Evolutionary conservation across 2,113 vertebrate genomes (phyloP), one percentile per base, ranked within the genome.

Genomic region (Corydoras sp.): DNA sequence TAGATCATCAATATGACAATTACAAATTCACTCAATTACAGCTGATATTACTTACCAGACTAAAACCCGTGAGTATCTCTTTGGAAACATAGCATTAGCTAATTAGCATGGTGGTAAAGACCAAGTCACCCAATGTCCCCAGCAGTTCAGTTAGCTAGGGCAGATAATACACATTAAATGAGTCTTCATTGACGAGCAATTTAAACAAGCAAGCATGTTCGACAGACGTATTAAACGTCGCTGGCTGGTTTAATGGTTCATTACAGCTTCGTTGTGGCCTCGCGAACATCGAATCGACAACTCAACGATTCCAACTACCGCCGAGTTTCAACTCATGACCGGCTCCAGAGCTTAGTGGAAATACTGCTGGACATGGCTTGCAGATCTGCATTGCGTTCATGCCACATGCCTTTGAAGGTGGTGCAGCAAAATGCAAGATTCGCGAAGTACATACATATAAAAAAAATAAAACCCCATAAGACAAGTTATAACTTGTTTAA

Each of bases 51-150:
- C 73, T 75, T 51, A 79, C 73, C 73, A 59, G 55, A 48, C 69
- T 56, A 65, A 62, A 56, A 76, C 51, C 32, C 58, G 31, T 49
- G 69, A 12, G 60, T 10, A 61, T 69, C 54, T 68, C 29, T 10
- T 11, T 51, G 54, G 32, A 61, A 12, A 14, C 77, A 78, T 78
- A 75, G 77, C 77, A 76, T 51, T 78, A 75, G 64, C 60, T 54
- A 72, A 18, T 32, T 72, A 72, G 43, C 62, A 14, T 14, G n/a
- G 2, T 54, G 64, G 64, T 61, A 64, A 72, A 51, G 35, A 15
- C 12, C 48, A 59, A 72, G 29, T 18, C 58, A 65, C n/a, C 48
- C 58, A 75, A 12, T 9, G 43, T 61, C 59, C 53, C 24, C 11
- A 15, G 59, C 60, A 51, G 49, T 10, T 43, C 18, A 49, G 43